Evolutionary conservation across 2,113 vertebrate species (phyloP).

Genomic region (Urocolius indicus): DNA sequence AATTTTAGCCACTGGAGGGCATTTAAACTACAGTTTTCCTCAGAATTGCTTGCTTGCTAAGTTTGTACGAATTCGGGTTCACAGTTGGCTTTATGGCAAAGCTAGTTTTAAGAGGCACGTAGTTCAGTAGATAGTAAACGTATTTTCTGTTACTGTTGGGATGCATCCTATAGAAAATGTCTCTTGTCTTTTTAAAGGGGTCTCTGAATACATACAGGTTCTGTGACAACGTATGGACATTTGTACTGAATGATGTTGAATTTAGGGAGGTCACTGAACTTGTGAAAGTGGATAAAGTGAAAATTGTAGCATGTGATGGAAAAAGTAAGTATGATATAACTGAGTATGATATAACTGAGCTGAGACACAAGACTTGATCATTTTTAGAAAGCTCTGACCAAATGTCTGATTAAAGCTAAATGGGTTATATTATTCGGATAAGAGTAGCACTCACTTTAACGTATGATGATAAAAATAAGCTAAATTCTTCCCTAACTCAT

Average conservation of each 20-base stretch:
- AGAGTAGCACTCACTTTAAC: neutral
- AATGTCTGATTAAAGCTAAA: neutral
- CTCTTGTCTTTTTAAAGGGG: constrained; percentile 83
- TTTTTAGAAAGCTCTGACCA: neutral
- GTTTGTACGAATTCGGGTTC: neutral
- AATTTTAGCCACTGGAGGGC: constrained; percentile 61
- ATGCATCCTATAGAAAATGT: neutral
- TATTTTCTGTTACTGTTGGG: neutral
- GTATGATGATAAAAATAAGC: neutral
- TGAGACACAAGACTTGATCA: neutral
- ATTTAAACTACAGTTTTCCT: constrained; percentile 11
- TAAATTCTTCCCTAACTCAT: neutral
- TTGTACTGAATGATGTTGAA: constrained; percentile 97
- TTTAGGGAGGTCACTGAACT: constrained; percentile 98
- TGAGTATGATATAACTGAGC: neutral
- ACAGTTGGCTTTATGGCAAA: neutral
- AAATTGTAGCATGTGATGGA: constrained; percentile 98
- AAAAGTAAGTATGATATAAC: constrained; percentile 91
- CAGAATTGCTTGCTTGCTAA: neutral
- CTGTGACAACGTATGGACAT: constrained; percentile 99
- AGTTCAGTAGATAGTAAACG: neutral
- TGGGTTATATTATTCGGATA: neutral
- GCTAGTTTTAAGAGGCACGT: neutral
- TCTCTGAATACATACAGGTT: constrained; percentile 98
- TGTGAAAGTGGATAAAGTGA: constrained; percentile 99